Evolutionary conservation across 2,113 vertebrate species (phyloP).

Genomic region (Neolamprologus fasciatus): DNA sequence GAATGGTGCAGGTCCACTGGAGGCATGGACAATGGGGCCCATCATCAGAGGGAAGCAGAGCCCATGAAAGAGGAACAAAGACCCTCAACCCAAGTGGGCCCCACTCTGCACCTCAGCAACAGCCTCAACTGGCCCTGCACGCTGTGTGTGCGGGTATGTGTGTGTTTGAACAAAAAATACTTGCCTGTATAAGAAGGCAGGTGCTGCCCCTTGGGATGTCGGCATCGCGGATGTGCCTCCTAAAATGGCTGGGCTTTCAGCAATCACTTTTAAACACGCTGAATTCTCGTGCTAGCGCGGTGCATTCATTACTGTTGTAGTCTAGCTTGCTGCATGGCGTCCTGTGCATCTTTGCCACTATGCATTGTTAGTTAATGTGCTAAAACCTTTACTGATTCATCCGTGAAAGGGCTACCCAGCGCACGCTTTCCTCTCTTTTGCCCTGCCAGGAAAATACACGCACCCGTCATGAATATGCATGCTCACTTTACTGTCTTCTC

Average conservation of each 20-base stretch:
- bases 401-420: background rate
- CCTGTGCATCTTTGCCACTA: background rate
- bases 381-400: background rate
- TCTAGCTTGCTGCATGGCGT: background rate
- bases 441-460: slow-evolving; percentile 27
- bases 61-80: slow-evolving; percentile 65
- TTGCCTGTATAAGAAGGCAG: slow-evolving; percentile 45
- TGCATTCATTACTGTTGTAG: background rate
- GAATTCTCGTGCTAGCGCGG: slow-evolving; percentile 2
- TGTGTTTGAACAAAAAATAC: background rate
- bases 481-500: background rate
- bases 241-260: slow-evolving; percentile 17
- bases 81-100: slow-evolving; percentile 47
- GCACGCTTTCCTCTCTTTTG: background rate
- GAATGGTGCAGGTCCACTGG: slow-evolving; percentile 64
- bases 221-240: slow-evolving; percentile 10
- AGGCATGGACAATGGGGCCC: slow-evolving; percentile 58
- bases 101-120: slow-evolving; percentile 48
- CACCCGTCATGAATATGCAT: slow-evolving; percentile 29
- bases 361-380: background rate
- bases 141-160: background rate
- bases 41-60: slow-evolving; percentile 67
- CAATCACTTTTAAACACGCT: slow-evolving; percentile 15
- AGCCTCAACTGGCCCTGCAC: slow-evolving; percentile 25
- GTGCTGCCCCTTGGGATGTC: slow-evolving; percentile 45